Base-by-base conservation (phyloP, 2,888 invertebrate genomes). In the Rotaria sp. region DNA sequence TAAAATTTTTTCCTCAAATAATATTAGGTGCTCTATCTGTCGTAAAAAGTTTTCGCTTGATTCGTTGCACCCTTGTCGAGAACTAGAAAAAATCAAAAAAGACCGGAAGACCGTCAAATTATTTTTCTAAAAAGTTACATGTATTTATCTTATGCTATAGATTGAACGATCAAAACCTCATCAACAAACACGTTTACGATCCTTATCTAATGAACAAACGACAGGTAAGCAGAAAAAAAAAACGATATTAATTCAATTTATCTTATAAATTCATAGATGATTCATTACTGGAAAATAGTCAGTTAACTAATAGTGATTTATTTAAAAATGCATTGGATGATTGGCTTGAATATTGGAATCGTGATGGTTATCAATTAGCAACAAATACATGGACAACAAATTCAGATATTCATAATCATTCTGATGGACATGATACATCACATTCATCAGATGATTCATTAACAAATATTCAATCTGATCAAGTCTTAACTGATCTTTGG, bases 301-400 rank as follows among this genome's bases (percentile, higher is more conserved):
- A 67, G 18, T 7, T 67, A 7, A 30, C 30, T 18, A 35, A 35
- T 38, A 13, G 38, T 30, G 67, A 67, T 30, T 35, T 30, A 21
- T 67, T 41, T 80, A 45, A 80, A 45, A 80, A 41, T 80, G 80
- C 80, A 26, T 18, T 80, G n/a, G 80, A 80, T 45, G 15, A 26
- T 45, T 80, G 80, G 80, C 80, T 80, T 45, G 80, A 41, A 15
- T 45, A 80, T 45, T 80, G 80, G 80, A 80, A 80, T 80, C 45
- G 26, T 45, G 45, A 80, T n/a, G 80, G 80, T 80, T 80, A 80
- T 45, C 41, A 80, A 80, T 13, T 80, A 26, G 80, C 80, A 80
- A 45, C 80, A 15, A 38, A 80, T 80, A n/a, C 80, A 45, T 80
- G 80, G 80, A 80, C 80, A 80, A 11, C 35, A 35, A 35, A 67